Base-by-base conservation (phyloP, 2,888 invertebrate species). In the Abrostola triplasia region DNA sequence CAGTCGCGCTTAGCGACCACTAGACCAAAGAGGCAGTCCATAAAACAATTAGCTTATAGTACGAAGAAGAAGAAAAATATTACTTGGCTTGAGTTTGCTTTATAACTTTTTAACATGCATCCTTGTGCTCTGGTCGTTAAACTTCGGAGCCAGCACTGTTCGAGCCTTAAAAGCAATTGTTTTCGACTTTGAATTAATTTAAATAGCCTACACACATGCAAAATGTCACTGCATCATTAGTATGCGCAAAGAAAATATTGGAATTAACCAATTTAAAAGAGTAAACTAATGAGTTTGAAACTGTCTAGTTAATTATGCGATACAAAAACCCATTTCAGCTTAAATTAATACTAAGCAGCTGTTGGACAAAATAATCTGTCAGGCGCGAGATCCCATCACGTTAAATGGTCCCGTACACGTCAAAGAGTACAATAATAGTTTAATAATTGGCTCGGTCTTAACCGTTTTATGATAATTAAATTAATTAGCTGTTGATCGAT, bases 291-390 rank as follows among this genome's bases (percentile, higher is more conserved):
- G 37, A 62, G 38, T 52, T 38, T 10, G 6, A 62, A 44, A 55
- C 55, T 70, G 64, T 72, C 77, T 81, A 67, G 80, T 81, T 80
- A 83, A 66, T 55, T 77, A 78, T 69, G 73, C 67, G 79, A 84
- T 84, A 84, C 62, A 77, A 83, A 83, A 80, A 76, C 74, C 78
- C 70, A 83, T 84, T 86, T 77, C 70, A 58, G 61, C 60, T 73
- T 69, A 75, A 68, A 75, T 70, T 70, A 64, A 75, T 64, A 67
- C 59, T 71, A 73, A 79, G 86, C 87, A 88, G 87, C 77, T 87
- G 87, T 81, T 77, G 56, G 51, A 64, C 53, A 64, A 59, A 65
- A 69, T 60, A 70, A 69, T 55, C 55, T 67, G 71, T 60, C 71
- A 79, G 64, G 75, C 53, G 73, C 59, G 66, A 44, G 59, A 64